phyloP scores from a whole-genome alignment of 1,140 invertebrate genomes.

The Macrotrachela quadricornifera region DNA sequence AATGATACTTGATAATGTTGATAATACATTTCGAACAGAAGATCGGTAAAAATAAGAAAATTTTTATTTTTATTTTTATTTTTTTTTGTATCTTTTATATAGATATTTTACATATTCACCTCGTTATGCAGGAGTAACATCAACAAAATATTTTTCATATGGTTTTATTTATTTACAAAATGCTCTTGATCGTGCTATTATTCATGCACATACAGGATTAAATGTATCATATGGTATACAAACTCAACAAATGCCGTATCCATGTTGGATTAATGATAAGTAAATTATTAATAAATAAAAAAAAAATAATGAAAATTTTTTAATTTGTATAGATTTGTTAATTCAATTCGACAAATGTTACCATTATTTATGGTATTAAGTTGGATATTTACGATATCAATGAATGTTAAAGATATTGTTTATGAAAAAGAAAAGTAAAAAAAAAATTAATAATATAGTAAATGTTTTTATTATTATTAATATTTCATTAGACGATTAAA shows the following conservation, averaged over 20 bases:
- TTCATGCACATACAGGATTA: slow-evolving; percentile 30
- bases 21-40: slow-evolving; percentile 1
- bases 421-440: slow-evolving; percentile 40
- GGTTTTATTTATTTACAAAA: slow-evolving; percentile 40
- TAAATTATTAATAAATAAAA: too few relatives aligned
- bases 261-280: slow-evolving; percentile 46
- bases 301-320: too few relatives aligned
- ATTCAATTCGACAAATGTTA: slow-evolving; percentile 40
- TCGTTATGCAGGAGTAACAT: slow-evolving; percentile 27
- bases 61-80: background rate
- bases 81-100: background rate
- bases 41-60: background rate
- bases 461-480: too few relatives aligned
- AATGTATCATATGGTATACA: slow-evolving; percentile 25
- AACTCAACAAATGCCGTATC: slow-evolving; percentile 46
- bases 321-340: slow-evolving; percentile 29
- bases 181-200: slow-evolving; percentile 36
- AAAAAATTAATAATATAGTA: too few relatives aligned
- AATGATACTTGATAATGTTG: slow-evolving; percentile 30
- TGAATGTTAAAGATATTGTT: slow-evolving; percentile 50
- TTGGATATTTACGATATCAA: slow-evolving; percentile 48
- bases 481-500: slow-evolving; percentile 25
- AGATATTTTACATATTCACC: slow-evolving; percentile 22
- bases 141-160: slow-evolving; percentile 37
- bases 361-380: slow-evolving; percentile 47